Evolutionary conservation across 2,888 invertebrate genomes (phyloP).

Genomic region (Dryadula phaetusa): DNA sequence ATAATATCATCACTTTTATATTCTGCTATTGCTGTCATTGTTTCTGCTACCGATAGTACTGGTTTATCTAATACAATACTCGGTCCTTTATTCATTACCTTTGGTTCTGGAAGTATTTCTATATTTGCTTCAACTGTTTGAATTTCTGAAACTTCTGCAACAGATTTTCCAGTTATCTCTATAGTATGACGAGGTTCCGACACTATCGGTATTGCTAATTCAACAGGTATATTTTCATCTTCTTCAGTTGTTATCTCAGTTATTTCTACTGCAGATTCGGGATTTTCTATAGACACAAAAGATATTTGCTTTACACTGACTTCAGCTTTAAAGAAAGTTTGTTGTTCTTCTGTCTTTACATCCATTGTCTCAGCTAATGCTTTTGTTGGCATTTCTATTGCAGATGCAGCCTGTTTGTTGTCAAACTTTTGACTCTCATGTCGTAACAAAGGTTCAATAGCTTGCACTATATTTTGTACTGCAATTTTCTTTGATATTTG

Average conservation of each 20-base stretch:
- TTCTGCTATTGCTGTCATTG: slow-evolving; percentile 5
- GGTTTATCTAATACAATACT: slow-evolving; percentile 17
- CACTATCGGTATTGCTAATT: slow-evolving; percentile 45
- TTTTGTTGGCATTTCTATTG: slow-evolving; percentile 46
- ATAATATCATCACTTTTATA: slow-evolving; percentile 21
- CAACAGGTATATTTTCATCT: slow-evolving; percentile 46
- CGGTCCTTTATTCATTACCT: slow-evolving; percentile 25
- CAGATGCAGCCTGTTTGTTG: slow-evolving; percentile 34
- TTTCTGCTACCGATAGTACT: slow-evolving; percentile 28
- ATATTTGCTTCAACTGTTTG: slow-evolving; percentile 41
- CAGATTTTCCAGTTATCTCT: slow-evolving; percentile 47
- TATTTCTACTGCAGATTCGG: slow-evolving; percentile 39
- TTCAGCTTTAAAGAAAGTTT: slow-evolving; percentile 33
- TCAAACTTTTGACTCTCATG: slow-evolving; percentile 33
- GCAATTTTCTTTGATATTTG: slow-evolving; percentile 41
- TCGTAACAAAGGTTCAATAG: slow-evolving; percentile 43
- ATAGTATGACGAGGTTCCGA: slow-evolving; percentile 19
- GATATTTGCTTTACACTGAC: slow-evolving; percentile 20
- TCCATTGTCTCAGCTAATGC: slow-evolving; percentile 48
- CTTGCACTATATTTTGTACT: slow-evolving; percentile 44
- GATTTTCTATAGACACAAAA: slow-evolving; percentile 33
- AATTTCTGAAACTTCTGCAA: slow-evolving; percentile 47
- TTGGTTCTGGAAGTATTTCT: slow-evolving; percentile 33
- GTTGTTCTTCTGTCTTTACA: slow-evolving; percentile 40
- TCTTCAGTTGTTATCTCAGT: slow-evolving; percentile 45